phyloP scores from a whole-genome alignment of 2,113 vertebrate species.

The Rhinolophus ferrumequinum region DNA sequence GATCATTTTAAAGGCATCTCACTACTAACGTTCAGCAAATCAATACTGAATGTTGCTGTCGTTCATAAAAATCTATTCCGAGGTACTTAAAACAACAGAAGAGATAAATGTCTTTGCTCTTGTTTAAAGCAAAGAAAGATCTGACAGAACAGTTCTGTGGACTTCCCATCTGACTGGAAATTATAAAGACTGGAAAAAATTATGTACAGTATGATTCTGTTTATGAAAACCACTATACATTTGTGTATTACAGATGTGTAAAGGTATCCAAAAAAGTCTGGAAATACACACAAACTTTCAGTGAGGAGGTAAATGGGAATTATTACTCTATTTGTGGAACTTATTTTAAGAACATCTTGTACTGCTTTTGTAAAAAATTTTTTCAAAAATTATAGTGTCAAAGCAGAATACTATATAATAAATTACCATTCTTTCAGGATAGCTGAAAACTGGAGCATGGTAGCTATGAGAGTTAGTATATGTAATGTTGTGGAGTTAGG shows the following conservation, averaged over 20 bases:
- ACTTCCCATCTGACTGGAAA: neutral
- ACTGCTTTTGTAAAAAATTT: conserved; percentile 6
- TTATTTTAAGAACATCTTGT: neutral
- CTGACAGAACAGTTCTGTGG: neutral
- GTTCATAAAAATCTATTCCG: conserved; percentile 38
- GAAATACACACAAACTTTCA: neutral
- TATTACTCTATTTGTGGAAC: neutral
- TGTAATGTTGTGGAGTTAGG: neutral
- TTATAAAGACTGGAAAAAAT: conserved; percentile 19
- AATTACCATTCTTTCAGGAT: neutral
- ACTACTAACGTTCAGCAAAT: conserved; percentile 45
- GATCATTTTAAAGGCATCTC: conserved; percentile 57
- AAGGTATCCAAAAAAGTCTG: neutral
- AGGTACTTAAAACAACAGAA: conserved; percentile 39
- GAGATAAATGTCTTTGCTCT: conserved; percentile 37
- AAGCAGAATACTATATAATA: neutral
- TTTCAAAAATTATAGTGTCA: neutral
- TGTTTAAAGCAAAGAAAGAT: conserved; percentile 47
- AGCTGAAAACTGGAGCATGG: neutral
- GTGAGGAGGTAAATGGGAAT: neutral
- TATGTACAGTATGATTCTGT: neutral
- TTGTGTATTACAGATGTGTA: neutral
- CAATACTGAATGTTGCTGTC: conserved; percentile 55
- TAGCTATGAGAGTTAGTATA: neutral
- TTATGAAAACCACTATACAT: neutral